phyloP scores from a whole-genome alignment of 2,888 invertebrate genomes.

The Sarcophaga rosellei region DNA sequence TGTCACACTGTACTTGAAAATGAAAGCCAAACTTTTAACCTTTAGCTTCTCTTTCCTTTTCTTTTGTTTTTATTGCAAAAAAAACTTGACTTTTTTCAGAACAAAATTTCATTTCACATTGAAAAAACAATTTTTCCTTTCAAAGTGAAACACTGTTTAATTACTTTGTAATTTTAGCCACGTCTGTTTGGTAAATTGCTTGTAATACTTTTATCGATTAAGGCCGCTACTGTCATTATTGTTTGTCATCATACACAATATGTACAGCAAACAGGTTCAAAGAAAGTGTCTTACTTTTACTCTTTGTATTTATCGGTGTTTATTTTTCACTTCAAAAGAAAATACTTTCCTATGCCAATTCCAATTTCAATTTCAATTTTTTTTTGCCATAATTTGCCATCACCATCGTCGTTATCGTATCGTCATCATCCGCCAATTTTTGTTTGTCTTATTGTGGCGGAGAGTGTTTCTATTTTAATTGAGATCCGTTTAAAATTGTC shows the following conservation, averaged over 20 bases:
- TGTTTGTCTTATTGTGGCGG: neutral
- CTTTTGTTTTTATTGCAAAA: too few species aligned
- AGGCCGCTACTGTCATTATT: slow-evolving; percentile 7
- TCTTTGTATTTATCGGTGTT: slow-evolving; percentile 14
- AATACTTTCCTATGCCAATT: neutral
- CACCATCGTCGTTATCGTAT: neutral
- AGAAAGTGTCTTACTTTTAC: slow-evolving; percentile 64
- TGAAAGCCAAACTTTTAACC: too few species aligned
- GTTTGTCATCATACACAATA: neutral
- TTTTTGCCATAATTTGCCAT: neutral
- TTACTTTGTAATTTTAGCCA: slow-evolving; percentile 13
- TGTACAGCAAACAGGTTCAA: slow-evolving; percentile 56
- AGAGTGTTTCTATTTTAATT: slow-evolving; percentile 22
- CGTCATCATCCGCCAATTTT: slow-evolving; percentile 25
- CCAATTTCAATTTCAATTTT: too few species aligned
- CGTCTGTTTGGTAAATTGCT: neutral
- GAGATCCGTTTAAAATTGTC: slow-evolving; percentile 50
- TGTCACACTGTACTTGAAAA: too few species aligned
- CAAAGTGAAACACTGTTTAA: neutral
- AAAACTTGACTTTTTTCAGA: too few species aligned
- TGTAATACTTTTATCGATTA: neutral
- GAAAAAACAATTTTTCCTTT: too few species aligned
- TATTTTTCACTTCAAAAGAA: slow-evolving; percentile 34
- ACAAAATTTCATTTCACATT: too few species aligned
- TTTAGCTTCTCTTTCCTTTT: too few species aligned